Evolutionary conservation across 64 coral and sea anemone genomes (phyloP).

Genomic region (Acropora yongei): DNA sequence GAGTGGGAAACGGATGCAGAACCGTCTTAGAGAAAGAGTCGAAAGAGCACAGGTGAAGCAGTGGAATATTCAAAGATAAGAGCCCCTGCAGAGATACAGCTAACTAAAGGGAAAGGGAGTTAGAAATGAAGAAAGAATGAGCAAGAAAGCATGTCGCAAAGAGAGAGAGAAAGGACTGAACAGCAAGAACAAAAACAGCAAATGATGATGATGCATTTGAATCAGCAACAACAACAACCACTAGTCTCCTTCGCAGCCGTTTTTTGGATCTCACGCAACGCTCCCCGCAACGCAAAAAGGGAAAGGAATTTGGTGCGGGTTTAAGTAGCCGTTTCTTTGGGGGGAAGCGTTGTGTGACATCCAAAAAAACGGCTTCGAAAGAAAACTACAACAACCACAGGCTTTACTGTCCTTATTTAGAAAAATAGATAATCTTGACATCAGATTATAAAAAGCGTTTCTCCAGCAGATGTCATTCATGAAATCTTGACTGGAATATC

Average conservation of each 20-base stretch:
- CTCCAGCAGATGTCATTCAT: not conserved
- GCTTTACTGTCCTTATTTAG: too few relatives aligned
- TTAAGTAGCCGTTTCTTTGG: too few relatives aligned
- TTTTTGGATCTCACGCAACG: too few relatives aligned
- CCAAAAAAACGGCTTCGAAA: not conserved
- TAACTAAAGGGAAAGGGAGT: conserved; percentile 9
- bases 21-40: too few relatives aligned
- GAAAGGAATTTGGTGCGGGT: too few relatives aligned
- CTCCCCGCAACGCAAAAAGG: too few relatives aligned
- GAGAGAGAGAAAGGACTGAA: not conserved
- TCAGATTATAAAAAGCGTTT: not conserved
- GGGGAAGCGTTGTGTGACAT: too few relatives aligned
- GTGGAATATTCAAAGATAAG: conserved; percentile 8
- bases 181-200: not conserved
- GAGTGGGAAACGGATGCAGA: not conserved
- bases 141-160: not conserved
- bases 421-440: not conserved
- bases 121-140: not conserved
- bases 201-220: not conserved
- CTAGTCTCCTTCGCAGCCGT: not conserved
- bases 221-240: not conserved
- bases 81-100: not conserved
- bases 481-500: too few relatives aligned
- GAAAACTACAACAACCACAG: not conserved
- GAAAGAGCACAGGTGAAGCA: conserved; percentile 5